phyloP scores from a whole-genome alignment of 2,888 invertebrate species.

The Drosophila ustulata region DNA sequence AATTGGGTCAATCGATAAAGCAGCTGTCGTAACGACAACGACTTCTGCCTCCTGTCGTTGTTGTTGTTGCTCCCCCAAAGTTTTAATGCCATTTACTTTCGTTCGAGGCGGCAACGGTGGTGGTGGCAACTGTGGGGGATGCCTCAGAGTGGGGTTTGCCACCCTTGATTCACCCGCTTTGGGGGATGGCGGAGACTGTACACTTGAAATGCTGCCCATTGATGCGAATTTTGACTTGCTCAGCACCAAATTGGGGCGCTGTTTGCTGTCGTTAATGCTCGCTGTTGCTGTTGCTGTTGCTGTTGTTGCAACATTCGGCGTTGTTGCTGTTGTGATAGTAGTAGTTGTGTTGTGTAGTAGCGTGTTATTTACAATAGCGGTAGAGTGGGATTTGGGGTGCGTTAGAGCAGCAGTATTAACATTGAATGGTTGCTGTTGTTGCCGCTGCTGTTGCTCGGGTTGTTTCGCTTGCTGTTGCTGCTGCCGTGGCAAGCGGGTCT shows the following conservation, averaged over 20 bases:
- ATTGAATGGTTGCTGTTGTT: constrained; percentile 34
- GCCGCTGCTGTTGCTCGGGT: constrained; percentile 19
- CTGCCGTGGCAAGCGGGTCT: constrained; percentile 50
- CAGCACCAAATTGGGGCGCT: constrained; percentile 49
- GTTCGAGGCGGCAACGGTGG: constrained; percentile 74
- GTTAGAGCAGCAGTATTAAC: constrained; percentile 27
- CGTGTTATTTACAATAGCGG: constrained; percentile 76
- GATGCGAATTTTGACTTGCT: constrained; percentile 70
- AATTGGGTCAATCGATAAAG: constrained; percentile 83
- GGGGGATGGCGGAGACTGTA: constrained; percentile 63
- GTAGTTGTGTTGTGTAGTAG: constrained; percentile 58
- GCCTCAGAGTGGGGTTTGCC: constrained; percentile 26
- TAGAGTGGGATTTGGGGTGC: constrained; percentile 24
- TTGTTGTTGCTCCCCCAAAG: constrained; percentile 13
- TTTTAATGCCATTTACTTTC: constrained; percentile 65
- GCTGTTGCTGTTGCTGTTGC: constrained; percentile 51
- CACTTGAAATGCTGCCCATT: constrained; percentile 76
- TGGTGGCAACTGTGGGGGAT: constrained; percentile 26
- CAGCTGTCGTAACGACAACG: constrained; percentile 1
- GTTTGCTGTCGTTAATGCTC: constrained; percentile 29
- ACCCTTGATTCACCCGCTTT: constrained; percentile 69
- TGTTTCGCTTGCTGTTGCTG: constrained; percentile 18
- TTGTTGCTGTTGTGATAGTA: constrained; percentile 36
- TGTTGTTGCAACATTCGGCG: constrained; percentile 7
- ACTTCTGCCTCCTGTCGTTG: neutral